Evolutionary conservation across 2,888 invertebrate genomes (phyloP), one percentile per base, ranked within the genome.

Genomic region (Aquatica leii): DNA sequence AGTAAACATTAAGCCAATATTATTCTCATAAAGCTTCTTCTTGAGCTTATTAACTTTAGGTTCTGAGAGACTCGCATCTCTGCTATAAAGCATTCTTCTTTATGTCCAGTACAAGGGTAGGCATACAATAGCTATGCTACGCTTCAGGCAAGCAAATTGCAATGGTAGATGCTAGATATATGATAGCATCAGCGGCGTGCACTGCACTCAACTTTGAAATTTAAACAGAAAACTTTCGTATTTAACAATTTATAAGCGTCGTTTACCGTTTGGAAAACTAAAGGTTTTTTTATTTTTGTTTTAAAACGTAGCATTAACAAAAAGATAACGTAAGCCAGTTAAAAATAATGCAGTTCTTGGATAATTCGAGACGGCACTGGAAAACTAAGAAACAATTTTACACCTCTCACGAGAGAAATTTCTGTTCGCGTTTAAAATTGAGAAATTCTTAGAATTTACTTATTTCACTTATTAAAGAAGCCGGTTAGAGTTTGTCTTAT

Each of bases 71-170:
- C 67, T 62, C 65, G 60, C 63, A 62, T 67, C 60, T 54, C 63
- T 58, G 68, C 71, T 68, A 73, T 74, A 74, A 74, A 74, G 70
- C 73, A 74, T 73, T 69, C 70, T 74, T 72, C 71, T 74, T 74
- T 74, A 74, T 71, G 73, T 71, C 71, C 73, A 74, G 69, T 67
- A 71, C 69, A 69, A 67, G 64, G 66, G 61, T 66, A 61, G 62
- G 70, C 70, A 68, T 71, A 73, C 73, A 73, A 73, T 73, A 68
- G 67, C 66, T 69, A 50, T 63, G 63, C 67, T 72, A 71, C 70
- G 71, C 70, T 68, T 68, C 67, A 57, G 61, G 72, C 66, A 72
- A 72, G 69, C 70, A 72, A 72, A 72, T 72, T 71, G 69, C 72
- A 59, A 63, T 49, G 58, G 64, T 60, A 54, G 60, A 63, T 63